Evolutionary conservation across 1,140 invertebrate genomes (phyloP).

Genomic region (Drosophila grimshawi): DNA sequence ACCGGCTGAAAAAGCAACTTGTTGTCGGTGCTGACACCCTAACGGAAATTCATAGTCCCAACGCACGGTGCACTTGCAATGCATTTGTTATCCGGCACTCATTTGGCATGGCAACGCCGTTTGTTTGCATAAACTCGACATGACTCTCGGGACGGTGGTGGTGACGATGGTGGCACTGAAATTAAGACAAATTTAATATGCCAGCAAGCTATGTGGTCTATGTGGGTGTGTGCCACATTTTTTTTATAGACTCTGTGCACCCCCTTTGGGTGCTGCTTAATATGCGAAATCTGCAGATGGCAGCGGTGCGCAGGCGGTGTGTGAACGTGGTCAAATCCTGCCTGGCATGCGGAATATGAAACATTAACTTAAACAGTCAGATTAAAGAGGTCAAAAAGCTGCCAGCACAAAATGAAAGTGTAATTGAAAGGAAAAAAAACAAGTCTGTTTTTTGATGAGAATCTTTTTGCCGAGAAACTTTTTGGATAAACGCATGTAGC

Average conservation of each 20-base stretch:
- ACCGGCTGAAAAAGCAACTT: constrained; percentile 47
- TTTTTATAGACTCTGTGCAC: constrained; percentile 22
- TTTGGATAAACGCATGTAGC: neutral
- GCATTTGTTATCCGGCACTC: constrained; percentile 50
- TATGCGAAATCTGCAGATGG: constrained; percentile 45
- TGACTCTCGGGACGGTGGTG: neutral
- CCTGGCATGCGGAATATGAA: constrained; percentile 1
- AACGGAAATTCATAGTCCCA: constrained; percentile 37
- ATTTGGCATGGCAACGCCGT: constrained; percentile 55
- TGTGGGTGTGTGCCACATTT: constrained; percentile 13
- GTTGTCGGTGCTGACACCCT: constrained; percentile 46
- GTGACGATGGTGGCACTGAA: neutral
- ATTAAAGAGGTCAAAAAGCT: neutral
- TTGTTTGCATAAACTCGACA: constrained; percentile 68
- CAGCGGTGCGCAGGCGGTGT: neutral
- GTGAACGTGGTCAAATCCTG: constrained; percentile 4
- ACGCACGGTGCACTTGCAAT: constrained; percentile 33
- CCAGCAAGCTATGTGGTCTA: neutral
- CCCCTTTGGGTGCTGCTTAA: constrained; percentile 47
- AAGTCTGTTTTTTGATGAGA: constrained; percentile 6
- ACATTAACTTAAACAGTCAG: neutral
- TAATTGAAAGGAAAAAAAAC: neutral
- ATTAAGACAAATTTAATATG: constrained; percentile 44
- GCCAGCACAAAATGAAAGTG: neutral
- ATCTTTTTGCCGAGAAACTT: neutral